These are phyloP conservation scores for Ariopsis seemanni DNA, from an alignment of 2,113 vertebrate species.

Conservation along the genomic window DNA sequence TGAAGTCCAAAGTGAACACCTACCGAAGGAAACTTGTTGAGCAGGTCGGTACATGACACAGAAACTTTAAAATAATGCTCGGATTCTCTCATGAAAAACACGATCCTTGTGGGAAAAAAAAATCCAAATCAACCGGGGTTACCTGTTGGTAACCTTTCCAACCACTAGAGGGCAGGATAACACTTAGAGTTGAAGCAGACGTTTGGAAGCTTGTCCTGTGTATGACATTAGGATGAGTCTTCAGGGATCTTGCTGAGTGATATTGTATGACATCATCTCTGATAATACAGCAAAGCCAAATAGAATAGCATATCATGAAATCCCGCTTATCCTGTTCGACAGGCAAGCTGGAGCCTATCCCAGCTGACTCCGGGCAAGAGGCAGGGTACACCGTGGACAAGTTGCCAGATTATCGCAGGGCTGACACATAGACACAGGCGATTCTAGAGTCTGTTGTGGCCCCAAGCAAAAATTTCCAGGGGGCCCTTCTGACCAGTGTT, in stretches of 20 bases:
- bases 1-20: constrained; percentile 72
- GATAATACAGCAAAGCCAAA: not conserved
- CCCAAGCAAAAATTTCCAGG: no score
- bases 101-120: not conserved
- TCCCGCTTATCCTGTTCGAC: no score
- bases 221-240: not conserved
- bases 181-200: not conserved
- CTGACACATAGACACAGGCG: no score
- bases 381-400: no score
- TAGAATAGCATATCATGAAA: not conserved
- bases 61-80: no score
- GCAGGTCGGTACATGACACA: constrained; percentile 68
- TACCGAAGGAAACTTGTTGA: constrained; percentile 78
- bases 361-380: no score
- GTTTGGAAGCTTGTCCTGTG: not conserved
- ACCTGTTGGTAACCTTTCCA: not conserved
- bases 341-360: no score
- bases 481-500: no score
- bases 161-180: constrained; percentile 65
- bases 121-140: not conserved
- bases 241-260: not conserved
- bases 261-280: not conserved
- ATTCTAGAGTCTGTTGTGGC: no score
- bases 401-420: no score
- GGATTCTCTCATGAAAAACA: not conserved